Base-by-base conservation (phyloP, 2,888 invertebrate genomes). In the Malacosoma neustria region DNA sequence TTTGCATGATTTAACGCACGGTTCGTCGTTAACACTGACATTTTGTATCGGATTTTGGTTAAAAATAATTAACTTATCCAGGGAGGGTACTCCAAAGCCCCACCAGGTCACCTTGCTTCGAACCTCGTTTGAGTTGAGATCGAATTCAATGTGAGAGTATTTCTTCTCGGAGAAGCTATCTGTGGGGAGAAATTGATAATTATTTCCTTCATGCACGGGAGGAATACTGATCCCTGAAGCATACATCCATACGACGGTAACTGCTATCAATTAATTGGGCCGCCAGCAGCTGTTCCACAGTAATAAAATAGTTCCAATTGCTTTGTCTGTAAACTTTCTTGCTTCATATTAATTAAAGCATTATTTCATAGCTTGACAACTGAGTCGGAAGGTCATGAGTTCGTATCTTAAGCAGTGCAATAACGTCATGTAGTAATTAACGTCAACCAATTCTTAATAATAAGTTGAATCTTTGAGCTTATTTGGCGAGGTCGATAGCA, bases 151-250 rank as follows among this genome's bases (percentile, higher is more conserved):
- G 48, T 87, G 72, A 35, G 86, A 87, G 69, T 88, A 90, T 46
- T 84, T 84, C 39, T 86, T 85, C 50, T 90, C 89, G 59, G 88
- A 87, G 49, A 87, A 87, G 29, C 87, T 87, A 55, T 89, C 90
- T 90, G 75, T 53, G 73, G 72, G 38, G 7, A 33, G 33, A 13
- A 38, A 35, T 13, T 14, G 11, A 34, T 11, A 7, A 13, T 31
- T 3, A 29, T 32, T 32, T n/a, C 7, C 13, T 32, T 3, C 3
- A 15, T 13, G 15, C 13, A 29, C 29, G 5, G 7, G 7, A 29
- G 29, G 5, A 29, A 6, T 6, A 29, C 5, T 6, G 29, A 7
- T 29, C 2, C 12, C 9, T 12, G 15, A 33, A 15, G 3, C 5
- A 30, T 9, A 33, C 7, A 11, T 6, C 11, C 9, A 5, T 11